Evolutionary conservation across 1,140 invertebrate genomes (phyloP).

Genomic region (Ceratina japonica): DNA sequence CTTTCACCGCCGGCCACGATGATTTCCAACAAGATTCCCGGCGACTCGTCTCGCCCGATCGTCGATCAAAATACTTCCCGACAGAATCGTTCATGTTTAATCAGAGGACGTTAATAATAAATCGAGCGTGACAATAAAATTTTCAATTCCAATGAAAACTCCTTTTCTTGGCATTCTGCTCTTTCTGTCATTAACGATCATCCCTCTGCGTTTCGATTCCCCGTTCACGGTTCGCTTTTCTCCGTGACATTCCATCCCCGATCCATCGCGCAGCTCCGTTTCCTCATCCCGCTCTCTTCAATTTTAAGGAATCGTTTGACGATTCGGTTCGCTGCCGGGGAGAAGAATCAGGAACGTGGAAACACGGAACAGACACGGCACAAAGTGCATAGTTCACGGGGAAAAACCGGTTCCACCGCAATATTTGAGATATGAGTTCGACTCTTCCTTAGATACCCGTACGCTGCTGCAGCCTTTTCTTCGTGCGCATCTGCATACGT

Average conservation of each 20-base stretch:
- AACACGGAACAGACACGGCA: not conserved
- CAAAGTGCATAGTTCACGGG: not conserved
- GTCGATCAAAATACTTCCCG: too few relatives aligned
- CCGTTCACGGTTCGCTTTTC: not conserved
- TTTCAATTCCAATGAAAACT: not conserved
- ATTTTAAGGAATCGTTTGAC: slow-evolving; percentile 15
- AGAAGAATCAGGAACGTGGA: not conserved
- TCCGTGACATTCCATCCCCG: not conserved
- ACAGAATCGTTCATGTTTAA: too few relatives aligned
- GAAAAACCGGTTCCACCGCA: not conserved
- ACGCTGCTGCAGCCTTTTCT: not conserved
- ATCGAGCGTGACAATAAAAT: too few relatives aligned
- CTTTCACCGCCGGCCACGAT: slow-evolving; percentile 1
- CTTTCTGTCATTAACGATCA: not conserved
- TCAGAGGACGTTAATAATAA: too few relatives aligned
- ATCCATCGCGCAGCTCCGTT: not conserved
- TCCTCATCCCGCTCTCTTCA: not conserved
- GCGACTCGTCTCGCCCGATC: not conserved
- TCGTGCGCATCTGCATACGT: not conserved
- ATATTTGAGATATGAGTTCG: slow-evolving; percentile 29
- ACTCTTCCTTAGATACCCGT: not conserved
- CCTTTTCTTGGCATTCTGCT: not conserved
- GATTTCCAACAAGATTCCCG: slow-evolving; percentile 14
- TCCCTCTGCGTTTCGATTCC: not conserved
- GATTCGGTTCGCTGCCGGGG: slow-evolving; percentile 3